Percentiles rank a stretch among this genome's conserved stretches.
phyloP scores from a whole-genome alignment of 2,888 invertebrate genomes.

The Hipparchia semele region DNA sequence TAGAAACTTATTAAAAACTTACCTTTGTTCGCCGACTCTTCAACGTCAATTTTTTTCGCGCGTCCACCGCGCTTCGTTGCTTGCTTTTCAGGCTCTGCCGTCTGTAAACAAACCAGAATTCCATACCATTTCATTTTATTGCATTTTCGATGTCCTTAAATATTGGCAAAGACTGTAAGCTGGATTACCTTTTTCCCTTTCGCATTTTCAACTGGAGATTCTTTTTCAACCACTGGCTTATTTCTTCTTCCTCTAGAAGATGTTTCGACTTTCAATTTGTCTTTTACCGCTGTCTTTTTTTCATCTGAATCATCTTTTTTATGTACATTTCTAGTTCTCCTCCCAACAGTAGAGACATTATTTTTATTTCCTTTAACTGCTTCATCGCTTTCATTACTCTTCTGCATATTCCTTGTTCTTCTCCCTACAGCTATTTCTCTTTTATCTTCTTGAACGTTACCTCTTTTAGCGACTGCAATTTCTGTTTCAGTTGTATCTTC shows the following conservation, averaged over 20 bases:
- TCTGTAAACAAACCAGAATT: not conserved
- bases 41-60: not conserved
- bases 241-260: constrained; percentile 10
- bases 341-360: not conserved
- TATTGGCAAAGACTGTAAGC: not conserved
- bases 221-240: not conserved
- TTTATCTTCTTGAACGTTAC: not conserved
- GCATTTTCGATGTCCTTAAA: not conserved
- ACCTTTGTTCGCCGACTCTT: not conserved
- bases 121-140: no score
- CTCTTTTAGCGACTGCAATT: not conserved
- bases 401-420: not conserved
- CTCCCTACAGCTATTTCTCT: not conserved
- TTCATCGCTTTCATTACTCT: not conserved
- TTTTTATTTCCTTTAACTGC: not conserved
- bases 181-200: constrained; percentile 1
- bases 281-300: not conserved
- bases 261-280: not conserved
- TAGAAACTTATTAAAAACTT: not conserved
- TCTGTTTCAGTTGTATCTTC: not conserved
- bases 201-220: not conserved
- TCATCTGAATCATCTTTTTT: not conserved
- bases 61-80: not conserved
- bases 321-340: not conserved
- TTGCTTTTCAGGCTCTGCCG: not conserved